phyloP scores from a whole-genome alignment of 1,140 invertebrate genomes.

The Aphaenogaster ashmeadi region DNA sequence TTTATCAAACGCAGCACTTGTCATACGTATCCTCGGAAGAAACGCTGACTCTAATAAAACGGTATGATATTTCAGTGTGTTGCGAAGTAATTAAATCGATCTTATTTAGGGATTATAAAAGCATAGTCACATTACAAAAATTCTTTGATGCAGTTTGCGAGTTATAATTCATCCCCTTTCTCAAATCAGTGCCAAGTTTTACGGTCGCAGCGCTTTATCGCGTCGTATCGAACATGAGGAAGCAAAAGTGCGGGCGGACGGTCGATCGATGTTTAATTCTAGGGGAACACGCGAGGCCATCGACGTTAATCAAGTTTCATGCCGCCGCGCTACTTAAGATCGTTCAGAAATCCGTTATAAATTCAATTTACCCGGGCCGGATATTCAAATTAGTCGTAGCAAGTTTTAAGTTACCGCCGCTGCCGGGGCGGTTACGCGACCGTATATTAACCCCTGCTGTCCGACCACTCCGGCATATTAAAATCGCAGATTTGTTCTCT shows the following conservation, averaged over 20 bases:
- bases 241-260: conserved; percentile 23
- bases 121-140: background rate
- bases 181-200: conserved; percentile 9
- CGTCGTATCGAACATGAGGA: conserved; percentile 33
- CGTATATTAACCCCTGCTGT: conserved; percentile 62
- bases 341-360: conserved; percentile 66
- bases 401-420: conserved; percentile 62
- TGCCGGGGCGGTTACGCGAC: conserved; percentile 56
- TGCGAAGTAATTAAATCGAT: background rate
- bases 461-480: conserved; percentile 59
- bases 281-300: conserved; percentile 58
- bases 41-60: background rate
- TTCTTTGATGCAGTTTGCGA: background rate
- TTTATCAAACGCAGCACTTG: conserved; percentile 32
- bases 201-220: conserved; percentile 6
- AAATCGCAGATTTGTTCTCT: conserved; percentile 64
- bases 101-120: background rate
- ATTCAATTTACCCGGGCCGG: conserved; percentile 62
- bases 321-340: conserved; percentile 61
- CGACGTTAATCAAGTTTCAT: conserved; percentile 66
- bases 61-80: background rate
- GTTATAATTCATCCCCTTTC: background rate
- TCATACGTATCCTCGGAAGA: background rate
- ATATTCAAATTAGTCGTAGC: conserved; percentile 66
- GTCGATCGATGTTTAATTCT: conserved; percentile 58